These are phyloP conservation scores for Pygocentrus nattereri DNA, from an alignment of 2,797 vertebrate genomes.

Conservation along the genomic window DNA sequence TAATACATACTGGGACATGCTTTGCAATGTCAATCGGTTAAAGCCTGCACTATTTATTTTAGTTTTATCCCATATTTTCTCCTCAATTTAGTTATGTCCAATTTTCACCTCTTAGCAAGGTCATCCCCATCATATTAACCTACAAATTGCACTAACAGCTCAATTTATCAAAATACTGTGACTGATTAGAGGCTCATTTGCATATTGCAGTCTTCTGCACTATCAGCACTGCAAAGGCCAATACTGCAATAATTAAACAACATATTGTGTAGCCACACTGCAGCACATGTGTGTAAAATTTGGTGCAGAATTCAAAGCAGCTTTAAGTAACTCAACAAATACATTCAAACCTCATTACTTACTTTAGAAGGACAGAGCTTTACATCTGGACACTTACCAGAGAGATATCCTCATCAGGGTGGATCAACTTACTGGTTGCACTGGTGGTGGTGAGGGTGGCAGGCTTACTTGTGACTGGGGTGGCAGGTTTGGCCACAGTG, in stretches of 20 bases:
- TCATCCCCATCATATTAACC: no score
- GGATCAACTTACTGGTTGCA: slow-evolving; percentile 99
- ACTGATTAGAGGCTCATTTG: no score
- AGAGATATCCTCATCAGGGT: slow-evolving; percentile 99
- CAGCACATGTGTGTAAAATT: not conserved
- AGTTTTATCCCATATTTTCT: no score
- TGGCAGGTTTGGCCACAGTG: slow-evolving; percentile 92
- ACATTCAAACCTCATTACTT: slow-evolving; percentile 10
- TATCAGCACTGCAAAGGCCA: not conserved
- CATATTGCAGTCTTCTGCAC: not conserved
- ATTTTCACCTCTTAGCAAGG: no score
- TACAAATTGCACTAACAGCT: no score
- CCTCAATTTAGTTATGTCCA: no score
- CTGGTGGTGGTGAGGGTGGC: slow-evolving; percentile 96
- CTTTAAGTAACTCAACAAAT: not conserved
- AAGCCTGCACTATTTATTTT: no score
- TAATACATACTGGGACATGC: no score
- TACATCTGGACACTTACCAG: slow-evolving; percentile 89
- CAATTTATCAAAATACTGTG: no score
- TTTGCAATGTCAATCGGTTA: no score
- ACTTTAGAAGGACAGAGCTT: slow-evolving; percentile 17
- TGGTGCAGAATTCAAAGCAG: not conserved
- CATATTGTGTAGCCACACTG: not conserved
- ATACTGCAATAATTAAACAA: not conserved
- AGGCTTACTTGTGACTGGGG: slow-evolving; percentile 96